phyloP scores from a whole-genome alignment of 1,140 invertebrate genomes.

The Tetramorium alpestre region DNA sequence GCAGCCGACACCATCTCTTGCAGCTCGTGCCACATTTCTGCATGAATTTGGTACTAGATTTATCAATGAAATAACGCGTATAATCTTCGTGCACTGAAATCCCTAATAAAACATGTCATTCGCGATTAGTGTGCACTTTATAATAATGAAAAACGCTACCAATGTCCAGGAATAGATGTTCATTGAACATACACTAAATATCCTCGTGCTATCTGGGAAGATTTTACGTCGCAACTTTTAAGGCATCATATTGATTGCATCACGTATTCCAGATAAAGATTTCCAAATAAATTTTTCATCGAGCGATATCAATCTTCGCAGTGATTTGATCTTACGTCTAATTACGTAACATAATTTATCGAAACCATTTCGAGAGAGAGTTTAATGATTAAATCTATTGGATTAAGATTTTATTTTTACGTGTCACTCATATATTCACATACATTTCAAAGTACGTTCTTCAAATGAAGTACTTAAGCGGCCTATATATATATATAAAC shows the following conservation, averaged over 20 bases:
- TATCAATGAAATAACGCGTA: background rate
- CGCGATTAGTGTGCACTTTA: background rate
- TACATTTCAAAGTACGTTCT: background rate
- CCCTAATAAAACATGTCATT: background rate
- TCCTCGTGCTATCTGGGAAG: too few relatives aligned
- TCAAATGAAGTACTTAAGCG: background rate
- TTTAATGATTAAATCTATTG: conserved; percentile 5
- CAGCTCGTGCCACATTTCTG: too few relatives aligned
- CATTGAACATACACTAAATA: too few relatives aligned
- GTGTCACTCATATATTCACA: background rate
- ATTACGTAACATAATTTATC: background rate
- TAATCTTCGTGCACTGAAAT: conserved; percentile 3
- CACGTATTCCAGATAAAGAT: conserved; percentile 5
- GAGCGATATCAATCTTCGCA: background rate
- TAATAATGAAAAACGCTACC: too few relatives aligned
- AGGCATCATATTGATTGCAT: background rate
- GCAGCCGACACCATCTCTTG: too few relatives aligned
- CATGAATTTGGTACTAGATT: background rate
- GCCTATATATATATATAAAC: conserved; percentile 72
- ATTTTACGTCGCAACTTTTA: background rate
- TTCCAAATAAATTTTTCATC: background rate
- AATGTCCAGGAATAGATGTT: too few relatives aligned
- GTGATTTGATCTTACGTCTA: background rate
- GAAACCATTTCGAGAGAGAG: background rate
- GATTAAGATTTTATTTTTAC: background rate